Evolutionary conservation across 2,888 invertebrate species (phyloP).

Genomic region (Cryptus armator): DNA sequence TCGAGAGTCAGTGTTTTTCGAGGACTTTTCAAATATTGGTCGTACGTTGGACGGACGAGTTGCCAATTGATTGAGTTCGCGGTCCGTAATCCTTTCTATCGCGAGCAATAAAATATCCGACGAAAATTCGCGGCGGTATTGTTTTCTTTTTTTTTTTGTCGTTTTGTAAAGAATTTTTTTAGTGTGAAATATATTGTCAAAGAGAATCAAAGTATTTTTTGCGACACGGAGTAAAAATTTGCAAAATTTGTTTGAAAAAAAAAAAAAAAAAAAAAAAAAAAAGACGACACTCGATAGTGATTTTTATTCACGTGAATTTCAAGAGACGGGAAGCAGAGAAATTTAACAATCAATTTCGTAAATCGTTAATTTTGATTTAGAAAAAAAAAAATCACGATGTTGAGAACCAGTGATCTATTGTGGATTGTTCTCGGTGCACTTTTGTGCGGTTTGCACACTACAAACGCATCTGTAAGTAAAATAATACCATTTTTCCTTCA

Average conservation of each 20-base stretch:
- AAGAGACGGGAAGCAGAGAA: background rate
- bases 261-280: background rate
- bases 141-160: background rate
- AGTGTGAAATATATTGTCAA: slow-evolving; percentile 8
- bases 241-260: background rate
- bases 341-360: background rate
- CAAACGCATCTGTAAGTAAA: slow-evolving; percentile 41
- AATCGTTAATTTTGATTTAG: background rate
- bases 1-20: slow-evolving; percentile 36
- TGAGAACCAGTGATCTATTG: slow-evolving; percentile 20
- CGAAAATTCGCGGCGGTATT: background rate
- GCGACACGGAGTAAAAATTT: background rate
- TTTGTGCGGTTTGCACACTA: slow-evolving; percentile 26
- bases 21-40: slow-evolving; percentile 57
- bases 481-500: background rate
- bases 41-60: slow-evolving; percentile 64
- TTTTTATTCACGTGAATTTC: background rate
- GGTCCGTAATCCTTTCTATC: background rate
- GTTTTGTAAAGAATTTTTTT: background rate
- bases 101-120: background rate
- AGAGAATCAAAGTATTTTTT: background rate
- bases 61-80: slow-evolving; percentile 55
- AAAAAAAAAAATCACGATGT: slow-evolving; percentile 36
- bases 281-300: background rate
- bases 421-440: slow-evolving; percentile 34